These are phyloP conservation scores for Drosophila putrida DNA, from an alignment of 2,888 invertebrate species.

Conservation along the genomic window DNA sequence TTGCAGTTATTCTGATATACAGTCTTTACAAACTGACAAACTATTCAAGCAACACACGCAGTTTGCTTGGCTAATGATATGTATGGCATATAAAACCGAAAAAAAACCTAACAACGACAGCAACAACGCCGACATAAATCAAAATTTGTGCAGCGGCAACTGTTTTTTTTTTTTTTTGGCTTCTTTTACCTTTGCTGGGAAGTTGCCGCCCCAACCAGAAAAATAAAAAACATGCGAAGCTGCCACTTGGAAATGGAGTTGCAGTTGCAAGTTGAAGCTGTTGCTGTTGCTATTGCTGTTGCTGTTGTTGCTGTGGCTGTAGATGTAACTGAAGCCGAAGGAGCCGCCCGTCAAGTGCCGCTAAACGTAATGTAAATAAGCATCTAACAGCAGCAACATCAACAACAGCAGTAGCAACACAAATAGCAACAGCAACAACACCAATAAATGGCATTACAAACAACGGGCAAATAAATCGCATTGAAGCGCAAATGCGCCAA, in stretches of 20 bases:
- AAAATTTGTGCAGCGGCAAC: constrained; percentile 64
- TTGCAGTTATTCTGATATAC: background rate
- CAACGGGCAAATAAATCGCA: constrained; percentile 81
- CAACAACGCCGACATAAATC: constrained; percentile 62
- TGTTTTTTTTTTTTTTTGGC: no score
- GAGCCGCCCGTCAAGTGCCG: constrained; percentile 69
- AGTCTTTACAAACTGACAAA: background rate
- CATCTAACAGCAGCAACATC: constrained; percentile 73
- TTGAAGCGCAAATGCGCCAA: constrained; percentile 77
- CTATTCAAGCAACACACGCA: constrained; percentile 33
- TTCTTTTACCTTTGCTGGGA: constrained; percentile 49
- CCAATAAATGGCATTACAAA: constrained; percentile 81
- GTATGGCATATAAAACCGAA: constrained; percentile 66
- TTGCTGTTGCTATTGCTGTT: constrained; percentile 14
- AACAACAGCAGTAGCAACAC: constrained; percentile 41
- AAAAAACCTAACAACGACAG: constrained; percentile 22
- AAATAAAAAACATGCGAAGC: constrained; percentile 41
- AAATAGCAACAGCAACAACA: constrained; percentile 43
- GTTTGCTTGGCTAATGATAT: constrained; percentile 64
- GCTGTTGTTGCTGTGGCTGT: constrained; percentile 21
- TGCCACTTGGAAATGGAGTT: constrained; percentile 52
- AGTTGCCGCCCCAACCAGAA: constrained; percentile 54
- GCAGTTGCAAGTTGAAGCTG: constrained; percentile 34
- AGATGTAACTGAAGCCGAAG: constrained; percentile 36
- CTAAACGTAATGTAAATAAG: constrained; percentile 83